Evolutionary conservation across 2,888 invertebrate species (phyloP).

Genomic region (Drosophila heteroneura): DNA sequence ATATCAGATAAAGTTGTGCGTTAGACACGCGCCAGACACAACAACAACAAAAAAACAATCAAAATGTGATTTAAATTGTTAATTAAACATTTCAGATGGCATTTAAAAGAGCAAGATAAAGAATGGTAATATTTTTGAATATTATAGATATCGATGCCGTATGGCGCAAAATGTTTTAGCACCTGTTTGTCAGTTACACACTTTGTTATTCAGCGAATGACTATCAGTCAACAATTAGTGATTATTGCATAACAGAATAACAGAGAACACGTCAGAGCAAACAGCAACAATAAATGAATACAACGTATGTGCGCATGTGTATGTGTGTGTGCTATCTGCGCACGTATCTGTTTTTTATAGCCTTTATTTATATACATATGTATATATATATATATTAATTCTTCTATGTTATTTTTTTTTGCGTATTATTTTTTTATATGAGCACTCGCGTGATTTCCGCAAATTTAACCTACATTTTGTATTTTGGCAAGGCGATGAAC

Average conservation of each 20-base stretch:
- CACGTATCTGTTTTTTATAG: conserved; percentile 55
- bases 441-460: conserved; percentile 73
- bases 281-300: conserved; percentile 51
- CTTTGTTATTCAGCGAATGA: conserved; percentile 36
- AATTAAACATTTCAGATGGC: conserved; percentile 7
- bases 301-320: conserved; percentile 13
- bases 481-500: conserved; percentile 50
- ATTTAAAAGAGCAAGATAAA: conserved; percentile 22
- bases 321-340: conserved; percentile 23
- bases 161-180: conserved; percentile 25
- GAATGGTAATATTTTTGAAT: background rate
- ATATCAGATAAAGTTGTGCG: conserved; percentile 10
- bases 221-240: conserved; percentile 28
- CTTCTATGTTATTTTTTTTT: conserved; percentile 35
- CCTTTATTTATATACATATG: conserved; percentile 42
- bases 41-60: background rate
- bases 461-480: conserved; percentile 78
- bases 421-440: conserved; percentile 45
- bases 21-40: conserved; percentile 44
- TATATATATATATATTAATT: conserved; percentile 22
- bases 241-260: conserved; percentile 65
- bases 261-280: conserved; percentile 33
- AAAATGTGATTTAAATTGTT: conserved; percentile 37
- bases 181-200: conserved; percentile 38
- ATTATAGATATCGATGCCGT: background rate